Evolutionary conservation across 2,113 vertebrate species (phyloP), one percentile per base, ranked within the genome.

Genomic region (Gasterosteus nipponicus): DNA sequence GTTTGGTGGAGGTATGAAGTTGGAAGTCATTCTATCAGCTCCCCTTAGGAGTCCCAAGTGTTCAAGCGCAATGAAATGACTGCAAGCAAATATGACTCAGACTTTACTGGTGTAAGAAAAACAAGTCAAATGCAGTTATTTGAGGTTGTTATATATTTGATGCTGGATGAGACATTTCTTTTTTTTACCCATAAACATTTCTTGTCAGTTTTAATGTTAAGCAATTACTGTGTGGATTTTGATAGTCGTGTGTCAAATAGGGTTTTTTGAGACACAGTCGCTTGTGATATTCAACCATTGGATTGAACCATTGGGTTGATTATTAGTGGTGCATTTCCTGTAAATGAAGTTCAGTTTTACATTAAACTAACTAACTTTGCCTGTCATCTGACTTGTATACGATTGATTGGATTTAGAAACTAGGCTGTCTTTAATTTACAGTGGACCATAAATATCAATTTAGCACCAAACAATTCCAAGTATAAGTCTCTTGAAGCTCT

Each of bases 61-160:
- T 46, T 49, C 9, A 65, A 35, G 22, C 39, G 4, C 22, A 59
- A 58, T 35, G 5, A 59, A 71, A 26, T 22, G 1, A 19, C 10
- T 62, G 14, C 12, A 12, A 51, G 69, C 38, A 68, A 63, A 54
- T 41, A 33, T 59, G 38, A 80, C 29, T 74, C 64, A 56, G 56
- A 67, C 31, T 46, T 46, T 7, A 49, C 3, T 44, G 42, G 1
- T 51, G 54, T 42, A 58, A 44, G 44, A 53, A 60, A 67, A 68
- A 41, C 62, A 44, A 53, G 14, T 9, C 14, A 58, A 63, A 65
- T 59, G 31, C 19, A 39, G 1, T 19, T 56, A 49, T 38, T 22
- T 66, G 11, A 58, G 51, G 42, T 59, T 42, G 7, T 41, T 16
- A 57, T 69, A 7, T 67, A n/a, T 68, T 67, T 54, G 26, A 51